Conservation (phyloP, 1,140 invertebrate species). For the Camponotus pennsylvanicus region DNA sequence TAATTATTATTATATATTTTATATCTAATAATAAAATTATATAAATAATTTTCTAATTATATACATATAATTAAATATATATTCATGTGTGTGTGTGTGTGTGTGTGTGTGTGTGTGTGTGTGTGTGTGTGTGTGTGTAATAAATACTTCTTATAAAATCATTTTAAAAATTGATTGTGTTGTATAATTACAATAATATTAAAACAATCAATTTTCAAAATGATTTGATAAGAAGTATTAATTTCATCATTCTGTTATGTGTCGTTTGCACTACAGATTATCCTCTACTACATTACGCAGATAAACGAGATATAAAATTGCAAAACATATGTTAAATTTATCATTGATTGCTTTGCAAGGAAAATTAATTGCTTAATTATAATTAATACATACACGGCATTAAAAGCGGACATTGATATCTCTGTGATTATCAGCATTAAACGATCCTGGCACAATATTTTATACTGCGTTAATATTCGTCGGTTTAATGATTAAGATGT, state of each 20-base stretch:
- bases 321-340: conserved; percentile 1
- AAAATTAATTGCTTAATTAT: conserved; percentile 25
- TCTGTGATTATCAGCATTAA: background rate
- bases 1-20: background rate
- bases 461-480: background rate
- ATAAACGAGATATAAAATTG: background rate
- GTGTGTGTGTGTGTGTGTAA: too few relatives aligned
- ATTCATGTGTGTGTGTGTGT: too few relatives aligned
- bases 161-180: too few relatives aligned
- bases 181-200: background rate
- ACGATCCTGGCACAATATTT: background rate
- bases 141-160: too few relatives aligned
- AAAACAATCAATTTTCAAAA: background rate
- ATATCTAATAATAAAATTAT: background rate
- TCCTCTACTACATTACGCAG: background rate
- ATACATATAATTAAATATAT: background rate
- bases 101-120: too few relatives aligned
- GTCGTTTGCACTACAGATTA: background rate
- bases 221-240: background rate
- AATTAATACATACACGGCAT: background rate
- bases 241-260: background rate
- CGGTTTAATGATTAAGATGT: background rate
- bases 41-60: background rate
- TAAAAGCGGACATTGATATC: background rate
- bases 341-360: background rate